Evolutionary conservation across 2,113 vertebrate species (phyloP), one percentile per base, ranked within the genome.

Genomic region (Pseudolaguvia tuberculata): DNA sequence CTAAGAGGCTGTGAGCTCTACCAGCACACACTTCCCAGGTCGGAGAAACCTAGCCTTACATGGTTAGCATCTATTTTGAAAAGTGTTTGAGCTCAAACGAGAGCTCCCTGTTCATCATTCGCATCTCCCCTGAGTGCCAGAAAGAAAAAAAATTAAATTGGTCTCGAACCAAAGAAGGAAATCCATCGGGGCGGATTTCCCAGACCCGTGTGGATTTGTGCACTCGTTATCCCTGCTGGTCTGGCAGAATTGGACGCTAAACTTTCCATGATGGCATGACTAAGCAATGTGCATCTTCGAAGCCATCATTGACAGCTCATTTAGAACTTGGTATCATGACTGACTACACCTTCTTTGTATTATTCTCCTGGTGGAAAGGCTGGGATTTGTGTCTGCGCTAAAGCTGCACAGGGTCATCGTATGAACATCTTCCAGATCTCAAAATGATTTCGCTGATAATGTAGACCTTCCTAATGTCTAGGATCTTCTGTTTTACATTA

Each of bases 221-320:
- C 20, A 11, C 25, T n/a, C 65, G n/a, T 63, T 71, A 66, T 51
- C 55, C 55, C 29, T 5, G 35, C 68, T 65, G 39, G 42, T 18
- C 62, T 82, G 79, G 77, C 76, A 53, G 35, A 23, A 42, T 50
- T 52, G 61, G 20, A 10, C 13, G 9, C 63, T 78, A 39, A 56
- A 75, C 63, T 83, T 83, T 85, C 81, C 82, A 78, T 85, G 81
- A 84, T 78, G 79, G 69, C 72, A 77, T 77, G 17, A 18, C 15
- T 25, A 51, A 81, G 71, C 58, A 77, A 82, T 82, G 79, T 15
- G 23, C 73, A 47, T 73, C 42, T 76, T 20, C 15, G 52, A 25
- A 68, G 21, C 29, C 62, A 8, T 71, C 23, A 1, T 50, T 50
- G 29, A 15, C 4, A 67, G 17, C 21, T 50, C 63, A 29, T 15